Conservation (phyloP, 2,797 vertebrate genomes). For the Lepus oiostolus region DNA sequence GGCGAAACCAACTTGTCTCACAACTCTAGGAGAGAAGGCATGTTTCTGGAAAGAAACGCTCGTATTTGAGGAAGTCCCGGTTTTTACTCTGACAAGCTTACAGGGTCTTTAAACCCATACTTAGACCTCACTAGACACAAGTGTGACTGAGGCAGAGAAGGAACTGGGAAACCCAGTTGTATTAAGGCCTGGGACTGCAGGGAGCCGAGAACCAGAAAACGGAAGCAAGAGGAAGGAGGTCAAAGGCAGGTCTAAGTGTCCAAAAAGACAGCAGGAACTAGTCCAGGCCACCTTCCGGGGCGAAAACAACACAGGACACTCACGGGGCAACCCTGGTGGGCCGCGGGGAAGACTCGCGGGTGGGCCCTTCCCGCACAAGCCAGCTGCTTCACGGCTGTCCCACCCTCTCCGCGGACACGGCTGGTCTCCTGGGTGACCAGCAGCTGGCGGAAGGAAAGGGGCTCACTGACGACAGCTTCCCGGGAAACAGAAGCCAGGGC, state of each 20-base stretch:
- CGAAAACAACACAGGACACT: not conserved
- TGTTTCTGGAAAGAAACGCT: constrained; percentile 4
- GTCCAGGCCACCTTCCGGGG: constrained; percentile 27
- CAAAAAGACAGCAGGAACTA: not conserved
- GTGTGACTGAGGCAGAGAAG: not conserved
- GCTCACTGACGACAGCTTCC: not conserved
- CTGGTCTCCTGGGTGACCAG: not conserved
- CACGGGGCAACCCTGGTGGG: not conserved
- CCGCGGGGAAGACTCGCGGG: not conserved
- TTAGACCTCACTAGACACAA: constrained; percentile 10
- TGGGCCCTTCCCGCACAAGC: not conserved
- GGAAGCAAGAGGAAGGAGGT: constrained; percentile 50
- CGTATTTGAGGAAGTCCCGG: constrained; percentile 2
- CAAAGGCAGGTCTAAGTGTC: constrained; percentile 7
- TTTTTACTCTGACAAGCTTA: constrained; percentile 34
- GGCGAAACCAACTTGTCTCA: constrained; percentile 61
- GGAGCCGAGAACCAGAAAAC: constrained; percentile 24
- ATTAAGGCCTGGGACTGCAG: not conserved
- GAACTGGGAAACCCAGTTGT: not conserved
- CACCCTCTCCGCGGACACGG: not conserved
- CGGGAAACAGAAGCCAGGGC: not conserved
- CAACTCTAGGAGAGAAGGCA: constrained; percentile 4
- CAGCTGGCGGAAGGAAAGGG: not conserved
- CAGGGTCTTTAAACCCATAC: not conserved
- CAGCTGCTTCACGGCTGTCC: too few relatives aligned